These are phyloP conservation scores for Amphiprion clarkii DNA, from an alignment of 2,797 vertebrate species.

Conservation along the genomic window DNA sequence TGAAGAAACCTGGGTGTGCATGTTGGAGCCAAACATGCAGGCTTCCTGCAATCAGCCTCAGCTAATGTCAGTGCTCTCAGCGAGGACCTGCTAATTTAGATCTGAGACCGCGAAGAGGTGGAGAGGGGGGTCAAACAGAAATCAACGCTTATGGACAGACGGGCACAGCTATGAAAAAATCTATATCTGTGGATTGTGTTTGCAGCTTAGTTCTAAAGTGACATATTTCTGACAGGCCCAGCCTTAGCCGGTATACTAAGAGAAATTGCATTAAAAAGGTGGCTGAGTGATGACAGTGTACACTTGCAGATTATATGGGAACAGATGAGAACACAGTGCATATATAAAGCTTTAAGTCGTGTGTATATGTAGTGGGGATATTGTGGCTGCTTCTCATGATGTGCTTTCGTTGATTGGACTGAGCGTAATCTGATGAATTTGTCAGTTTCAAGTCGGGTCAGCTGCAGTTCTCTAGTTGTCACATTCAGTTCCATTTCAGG, in stretches of 20 bases:
- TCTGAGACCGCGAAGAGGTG: not conserved
- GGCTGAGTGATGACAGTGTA: not conserved
- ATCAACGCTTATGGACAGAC: not conserved
- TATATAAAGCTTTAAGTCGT: too few relatives aligned
- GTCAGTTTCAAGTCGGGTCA: not conserved
- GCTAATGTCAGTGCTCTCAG: constrained; percentile 7
- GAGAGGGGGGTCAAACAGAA: constrained; percentile 26
- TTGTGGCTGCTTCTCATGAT: too few relatives aligned
- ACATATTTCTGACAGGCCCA: not conserved
- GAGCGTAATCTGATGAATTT: not conserved
- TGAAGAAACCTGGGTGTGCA: constrained; percentile 6
- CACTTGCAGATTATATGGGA: not conserved
- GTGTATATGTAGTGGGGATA: too few relatives aligned
- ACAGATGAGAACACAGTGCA: too few relatives aligned
- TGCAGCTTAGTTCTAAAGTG: not conserved
- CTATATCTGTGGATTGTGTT: not conserved
- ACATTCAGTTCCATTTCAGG: not conserved
- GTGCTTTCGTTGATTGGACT: too few relatives aligned
- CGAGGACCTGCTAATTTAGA: constrained; percentile 18
- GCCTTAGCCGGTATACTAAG: not conserved
- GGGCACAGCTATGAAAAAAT: not conserved
- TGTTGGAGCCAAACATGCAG: constrained; percentile 33
- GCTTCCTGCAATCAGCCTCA: constrained; percentile 34
- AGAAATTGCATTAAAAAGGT: not conserved
- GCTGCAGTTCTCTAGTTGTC: not conserved